Conservation (phyloP, 2,888 invertebrate genomes). For the Athripsodes cinereus region DNA sequence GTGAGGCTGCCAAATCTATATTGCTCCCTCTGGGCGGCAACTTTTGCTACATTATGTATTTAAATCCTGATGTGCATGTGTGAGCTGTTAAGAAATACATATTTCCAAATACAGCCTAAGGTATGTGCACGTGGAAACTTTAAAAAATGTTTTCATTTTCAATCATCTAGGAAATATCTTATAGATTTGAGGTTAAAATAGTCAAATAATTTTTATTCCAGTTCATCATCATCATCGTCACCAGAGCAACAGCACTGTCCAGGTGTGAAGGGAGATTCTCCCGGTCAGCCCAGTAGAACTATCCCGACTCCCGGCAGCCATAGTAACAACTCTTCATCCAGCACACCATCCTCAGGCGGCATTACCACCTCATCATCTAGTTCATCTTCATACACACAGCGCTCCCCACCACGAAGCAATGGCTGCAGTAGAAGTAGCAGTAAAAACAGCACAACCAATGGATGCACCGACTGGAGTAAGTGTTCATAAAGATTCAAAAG, state of each 20-base stretch:
- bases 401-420: slow-evolving; percentile 45
- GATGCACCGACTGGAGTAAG: slow-evolving; percentile 26
- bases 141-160: not conserved
- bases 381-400: slow-evolving; percentile 30
- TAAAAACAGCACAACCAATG: slow-evolving; percentile 29
- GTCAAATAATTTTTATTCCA: slow-evolving; percentile 19
- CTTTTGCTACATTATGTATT: no score
- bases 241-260: slow-evolving; percentile 17
- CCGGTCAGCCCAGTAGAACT: slow-evolving; percentile 10
- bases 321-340: not conserved
- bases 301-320: not conserved
- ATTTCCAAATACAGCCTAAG: no score
- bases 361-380: slow-evolving; percentile 30
- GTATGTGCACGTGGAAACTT: not conserved
- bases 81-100: no score
- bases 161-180: no score
- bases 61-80: no score
- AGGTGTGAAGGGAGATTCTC: slow-evolving; percentile 26
- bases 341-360: not conserved
- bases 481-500: no score
- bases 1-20: no score
- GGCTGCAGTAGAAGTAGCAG: slow-evolving; percentile 49
- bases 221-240: slow-evolving; percentile 26
- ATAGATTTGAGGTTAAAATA: no score
- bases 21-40: no score